A percentile compares a stretch with the other conserved stretches of the same genome.
Conservation (phyloP, 2,888 invertebrate species). For the Drosophila macrothrix region DNA sequence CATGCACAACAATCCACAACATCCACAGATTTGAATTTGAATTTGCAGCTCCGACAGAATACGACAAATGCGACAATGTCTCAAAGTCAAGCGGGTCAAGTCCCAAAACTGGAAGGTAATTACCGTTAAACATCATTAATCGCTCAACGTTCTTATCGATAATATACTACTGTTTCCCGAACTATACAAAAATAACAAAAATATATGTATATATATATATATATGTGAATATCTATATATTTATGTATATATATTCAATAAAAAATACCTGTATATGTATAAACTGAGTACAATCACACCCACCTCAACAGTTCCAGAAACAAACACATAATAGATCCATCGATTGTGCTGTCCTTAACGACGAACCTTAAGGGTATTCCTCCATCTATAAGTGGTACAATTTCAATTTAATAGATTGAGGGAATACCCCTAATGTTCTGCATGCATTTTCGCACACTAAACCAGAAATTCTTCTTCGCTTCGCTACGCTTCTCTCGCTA, state of each 20-base stretch:
- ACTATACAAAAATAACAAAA: slow-evolving; percentile 3
- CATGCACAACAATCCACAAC: slow-evolving; percentile 73
- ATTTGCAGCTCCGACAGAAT: slow-evolving; percentile 77
- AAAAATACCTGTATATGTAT: neutral
- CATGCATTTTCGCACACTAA: slow-evolving; percentile 32
- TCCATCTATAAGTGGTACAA: neutral
- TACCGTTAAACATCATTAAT: slow-evolving; percentile 40
- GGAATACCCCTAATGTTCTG: slow-evolving; percentile 38
- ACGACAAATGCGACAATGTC: slow-evolving; percentile 49
- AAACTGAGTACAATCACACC: slow-evolving; percentile 11
- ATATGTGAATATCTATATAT: slow-evolving; percentile 13
- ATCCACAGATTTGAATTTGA: slow-evolving; percentile 79
- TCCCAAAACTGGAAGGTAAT: slow-evolving; percentile 75
- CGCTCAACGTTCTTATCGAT: slow-evolving; percentile 2
- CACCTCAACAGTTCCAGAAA: slow-evolving; percentile 1
- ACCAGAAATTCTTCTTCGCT: slow-evolving; percentile 16
- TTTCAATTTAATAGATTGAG: neutral
- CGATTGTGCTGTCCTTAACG: slow-evolving; percentile 4
- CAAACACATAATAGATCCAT: slow-evolving; percentile 1
- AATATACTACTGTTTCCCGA: neutral
- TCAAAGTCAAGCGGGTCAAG: slow-evolving; percentile 44
- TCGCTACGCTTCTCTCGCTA: slow-evolving; percentile 25
- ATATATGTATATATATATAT: neutral
- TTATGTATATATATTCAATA: neutral
- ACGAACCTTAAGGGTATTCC: slow-evolving; percentile 23